A percentile compares a stretch with the other conserved stretches of the same genome.
phyloP scores from a whole-genome alignment of 35 echinoderm and acorn worm species.

The Chiridota heheva region DNA sequence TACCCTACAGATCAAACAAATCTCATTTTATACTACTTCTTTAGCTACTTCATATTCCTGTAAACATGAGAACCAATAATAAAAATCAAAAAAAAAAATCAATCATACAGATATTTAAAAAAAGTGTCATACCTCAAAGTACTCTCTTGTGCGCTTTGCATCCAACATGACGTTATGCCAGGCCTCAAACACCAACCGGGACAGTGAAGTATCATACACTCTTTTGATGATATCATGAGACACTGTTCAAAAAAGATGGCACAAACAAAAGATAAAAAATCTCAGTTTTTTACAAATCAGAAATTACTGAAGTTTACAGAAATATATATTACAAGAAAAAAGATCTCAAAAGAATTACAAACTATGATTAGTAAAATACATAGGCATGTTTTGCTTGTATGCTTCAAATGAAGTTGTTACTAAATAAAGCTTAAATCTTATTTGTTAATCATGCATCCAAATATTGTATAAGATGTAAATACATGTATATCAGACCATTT shows the following conservation, averaged over 20 bases:
- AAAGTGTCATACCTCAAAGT: conserved; percentile 79
- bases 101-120: background rate
- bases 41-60: no score
- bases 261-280: background rate
- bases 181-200: conserved; percentile 92
- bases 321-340: background rate
- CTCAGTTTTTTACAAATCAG: background rate
- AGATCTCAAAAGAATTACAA: no score
- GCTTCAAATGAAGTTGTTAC: no score
- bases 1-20: no score
- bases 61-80: background rate
- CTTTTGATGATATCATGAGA: conserved; percentile 78
- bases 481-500: no score
- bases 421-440: no score
- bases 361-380: no score
- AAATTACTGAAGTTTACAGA: background rate
- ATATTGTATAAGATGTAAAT: no score
- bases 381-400: no score
- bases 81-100: conserved; percentile 28
- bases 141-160: conserved; percentile 87
- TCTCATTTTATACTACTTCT: no score
- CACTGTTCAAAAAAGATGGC: conserved; percentile 55
- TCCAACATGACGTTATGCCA: conserved; percentile 99
- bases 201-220: conserved; percentile 76
- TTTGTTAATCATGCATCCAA: no score